Evolutionary conservation across 2,113 vertebrate species (phyloP).

Genomic region (Cyanoderma ruficeps): DNA sequence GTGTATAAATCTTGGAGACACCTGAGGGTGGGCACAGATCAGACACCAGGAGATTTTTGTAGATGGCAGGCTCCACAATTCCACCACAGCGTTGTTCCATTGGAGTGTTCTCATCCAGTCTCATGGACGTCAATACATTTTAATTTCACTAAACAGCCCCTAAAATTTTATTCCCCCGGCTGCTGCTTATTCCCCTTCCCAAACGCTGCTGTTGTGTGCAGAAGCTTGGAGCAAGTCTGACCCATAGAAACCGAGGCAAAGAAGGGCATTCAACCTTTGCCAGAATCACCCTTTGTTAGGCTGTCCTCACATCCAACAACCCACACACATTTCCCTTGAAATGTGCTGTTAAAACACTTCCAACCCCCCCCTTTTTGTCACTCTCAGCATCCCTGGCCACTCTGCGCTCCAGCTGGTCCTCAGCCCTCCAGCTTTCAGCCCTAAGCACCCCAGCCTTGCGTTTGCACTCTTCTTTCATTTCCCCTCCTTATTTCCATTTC

Average conservation of each 20-base stretch:
- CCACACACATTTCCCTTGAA: neutral
- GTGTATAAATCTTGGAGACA: rapidly evolving
- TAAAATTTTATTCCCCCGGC: neutral
- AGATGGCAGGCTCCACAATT: neutral
- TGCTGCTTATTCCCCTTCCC: neutral
- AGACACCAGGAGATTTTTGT: rapidly evolving
- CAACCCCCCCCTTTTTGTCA: neutral
- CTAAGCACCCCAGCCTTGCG: neutral
- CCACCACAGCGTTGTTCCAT: neutral
- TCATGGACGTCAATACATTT: neutral
- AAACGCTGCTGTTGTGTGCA: neutral
- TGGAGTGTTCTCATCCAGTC: neutral
- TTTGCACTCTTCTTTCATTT: conserved; percentile 23
- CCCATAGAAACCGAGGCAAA: neutral
- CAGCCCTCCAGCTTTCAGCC: conserved; percentile 1
- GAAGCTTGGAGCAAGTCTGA: neutral
- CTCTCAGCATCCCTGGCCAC: neutral
- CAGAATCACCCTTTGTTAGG: neutral
- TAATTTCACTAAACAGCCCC: neutral
- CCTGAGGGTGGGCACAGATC: neutral
- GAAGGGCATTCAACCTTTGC: neutral
- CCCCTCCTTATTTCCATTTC: conserved; percentile 56
- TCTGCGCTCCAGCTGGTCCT: conserved; percentile 27
- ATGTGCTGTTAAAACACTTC: neutral
- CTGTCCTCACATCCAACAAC: neutral